phyloP scores from a whole-genome alignment of 2,113 vertebrate species.

The Todiramphus chloris region DNA sequence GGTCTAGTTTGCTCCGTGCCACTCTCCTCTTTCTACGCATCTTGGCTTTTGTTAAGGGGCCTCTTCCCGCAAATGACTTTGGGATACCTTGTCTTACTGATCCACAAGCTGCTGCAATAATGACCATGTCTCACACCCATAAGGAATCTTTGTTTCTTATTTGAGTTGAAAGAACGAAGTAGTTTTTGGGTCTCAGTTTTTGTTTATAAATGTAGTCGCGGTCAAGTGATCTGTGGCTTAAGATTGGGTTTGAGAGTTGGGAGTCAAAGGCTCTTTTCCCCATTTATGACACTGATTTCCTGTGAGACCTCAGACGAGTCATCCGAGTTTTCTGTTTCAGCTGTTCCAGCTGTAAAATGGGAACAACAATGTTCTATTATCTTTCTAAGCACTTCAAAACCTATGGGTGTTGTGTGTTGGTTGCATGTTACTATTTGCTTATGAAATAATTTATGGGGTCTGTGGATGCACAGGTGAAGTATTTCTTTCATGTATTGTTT shows the following conservation, averaged over 20 bases:
- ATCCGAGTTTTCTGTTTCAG: background rate
- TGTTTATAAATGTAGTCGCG: background rate
- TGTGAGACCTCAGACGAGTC: background rate
- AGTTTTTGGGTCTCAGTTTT: background rate
- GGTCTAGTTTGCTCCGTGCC: background rate
- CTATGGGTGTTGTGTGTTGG: background rate
- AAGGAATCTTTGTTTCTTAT: background rate
- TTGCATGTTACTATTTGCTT: background rate
- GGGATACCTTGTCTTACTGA: background rate
- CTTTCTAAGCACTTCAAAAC: conserved; percentile 10
- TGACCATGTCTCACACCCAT: rapidly evolving
- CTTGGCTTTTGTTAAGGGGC: background rate
- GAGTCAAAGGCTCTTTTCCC: background rate
- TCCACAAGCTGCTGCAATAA: background rate
- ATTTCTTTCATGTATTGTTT: conserved; percentile 1
- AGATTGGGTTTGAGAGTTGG: background rate
- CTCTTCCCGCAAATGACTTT: background rate
- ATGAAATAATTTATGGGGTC: background rate
- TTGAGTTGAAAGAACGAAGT: background rate
- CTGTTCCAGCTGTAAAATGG: background rate
- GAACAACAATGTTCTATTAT: background rate
- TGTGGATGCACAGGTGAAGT: background rate
- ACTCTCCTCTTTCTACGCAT: background rate
- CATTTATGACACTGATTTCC: background rate
- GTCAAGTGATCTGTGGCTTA: background rate